Evolutionary conservation across 2,888 invertebrate genomes (phyloP), one percentile per base, ranked within the genome.

Genomic region (Hybos culiciformis): DNA sequence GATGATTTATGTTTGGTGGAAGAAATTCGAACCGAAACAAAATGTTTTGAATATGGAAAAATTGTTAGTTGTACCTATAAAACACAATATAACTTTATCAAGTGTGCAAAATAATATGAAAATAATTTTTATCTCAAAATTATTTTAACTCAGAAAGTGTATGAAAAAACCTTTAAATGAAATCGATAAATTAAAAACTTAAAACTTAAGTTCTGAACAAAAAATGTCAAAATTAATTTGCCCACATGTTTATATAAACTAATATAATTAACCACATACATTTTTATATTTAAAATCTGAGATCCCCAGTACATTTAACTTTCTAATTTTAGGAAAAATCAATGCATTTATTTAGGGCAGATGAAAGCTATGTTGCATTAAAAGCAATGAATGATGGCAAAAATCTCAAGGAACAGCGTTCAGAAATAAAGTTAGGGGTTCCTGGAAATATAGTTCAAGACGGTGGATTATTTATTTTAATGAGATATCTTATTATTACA

Each of bases 401-500:
- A 5, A 18, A 34, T 19, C 5, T 8, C 6, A 34, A 12, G 11
- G 12, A 20, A 18, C 18, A 18, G 4, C 18, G 34, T 9, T 12
- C 12, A 12, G 34, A 34, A 34, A 5, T 34, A 12, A 34, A 18
- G 11, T 18, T 34, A 19, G 3, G n/a, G 7, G 5, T 9, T 19
- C n/a, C 12, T n/a, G 57, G 60, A 21, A 48, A 53, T 2, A 56
- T 63, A 14, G 45, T 63, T 1, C 48, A 59, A 7, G 61, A 62
- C 32, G 62, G 61, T 2, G 62, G 62, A 21, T 51, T 56, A 3
- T 56, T 58, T 51, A 47, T 63, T 14, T 48, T 63, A 0, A 57
- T 61, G 55, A 53, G 62, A 0, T 54, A 61, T 43, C 44, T 63
- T 20, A 49, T 61, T 5, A 47, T 57, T 9, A 53, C 56, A 37